Percentiles rank a stretch among this genome's conserved stretches.
Conservation (phyloP, 2,888 invertebrate genomes). For the Thalpophila matura region DNA sequence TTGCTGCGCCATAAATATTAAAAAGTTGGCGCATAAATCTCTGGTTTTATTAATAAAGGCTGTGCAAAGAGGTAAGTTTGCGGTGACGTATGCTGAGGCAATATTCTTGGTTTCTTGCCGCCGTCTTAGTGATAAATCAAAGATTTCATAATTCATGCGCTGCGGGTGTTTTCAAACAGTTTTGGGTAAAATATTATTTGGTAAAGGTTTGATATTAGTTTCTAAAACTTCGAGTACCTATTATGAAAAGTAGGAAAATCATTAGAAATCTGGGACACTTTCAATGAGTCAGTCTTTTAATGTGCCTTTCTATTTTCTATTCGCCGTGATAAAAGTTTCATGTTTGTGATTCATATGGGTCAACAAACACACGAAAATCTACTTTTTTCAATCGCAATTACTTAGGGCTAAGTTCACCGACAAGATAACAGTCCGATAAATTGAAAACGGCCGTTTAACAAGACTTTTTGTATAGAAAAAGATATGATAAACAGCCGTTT, state of each 20-base stretch:
- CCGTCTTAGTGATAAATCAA: constrained; percentile 56
- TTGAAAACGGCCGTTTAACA: no score
- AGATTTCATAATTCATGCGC: constrained; percentile 34
- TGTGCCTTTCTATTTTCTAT: no score
- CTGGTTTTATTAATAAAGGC: constrained; percentile 85
- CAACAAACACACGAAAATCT: no score
- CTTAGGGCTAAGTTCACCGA: no score
- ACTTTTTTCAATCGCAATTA: no score
- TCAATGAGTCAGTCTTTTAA: no score
- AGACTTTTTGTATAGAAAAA: no score
- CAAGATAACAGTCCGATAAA: no score
- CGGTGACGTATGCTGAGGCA: constrained; percentile 73
- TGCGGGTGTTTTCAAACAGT: constrained; percentile 39
- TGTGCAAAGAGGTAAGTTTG: constrained; percentile 69
- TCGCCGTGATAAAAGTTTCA: no score
- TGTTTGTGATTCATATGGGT: no score
- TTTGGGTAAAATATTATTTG: constrained; percentile 10
- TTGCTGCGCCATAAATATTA: constrained; percentile 89
- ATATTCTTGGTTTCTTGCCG: constrained; percentile 67
- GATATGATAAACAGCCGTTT: no score
- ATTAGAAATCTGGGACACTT: not conserved
- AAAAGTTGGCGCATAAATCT: constrained; percentile 89
- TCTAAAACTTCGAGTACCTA: not conserved
- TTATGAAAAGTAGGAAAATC: not conserved
- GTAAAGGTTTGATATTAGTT: not conserved